Conservation (phyloP, 2,888 invertebrate species). For the Ommatoiulus sabulosus region DNA sequence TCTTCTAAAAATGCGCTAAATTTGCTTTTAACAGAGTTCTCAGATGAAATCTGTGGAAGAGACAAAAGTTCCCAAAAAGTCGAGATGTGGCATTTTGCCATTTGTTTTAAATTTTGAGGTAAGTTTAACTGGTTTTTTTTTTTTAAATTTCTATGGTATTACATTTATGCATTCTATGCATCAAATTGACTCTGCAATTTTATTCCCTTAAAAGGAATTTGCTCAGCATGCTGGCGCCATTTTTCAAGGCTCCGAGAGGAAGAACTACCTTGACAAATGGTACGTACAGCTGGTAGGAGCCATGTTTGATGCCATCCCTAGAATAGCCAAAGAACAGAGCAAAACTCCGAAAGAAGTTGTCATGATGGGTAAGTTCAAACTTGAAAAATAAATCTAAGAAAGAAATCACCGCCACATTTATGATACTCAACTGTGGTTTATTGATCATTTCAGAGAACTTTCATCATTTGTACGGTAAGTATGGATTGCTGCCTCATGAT, state of each 20-base stretch:
- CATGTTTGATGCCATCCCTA: conserved; percentile 84
- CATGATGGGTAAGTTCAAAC: conserved; percentile 78
- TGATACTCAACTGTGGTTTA: conserved; percentile 54
- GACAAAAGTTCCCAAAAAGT: conserved; percentile 77
- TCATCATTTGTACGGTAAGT: conserved; percentile 82
- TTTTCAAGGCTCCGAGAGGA: conserved; percentile 85
- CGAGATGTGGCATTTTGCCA: conserved; percentile 89
- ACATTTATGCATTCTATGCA: too few relatives aligned
- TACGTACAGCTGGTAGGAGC: conserved; percentile 82
- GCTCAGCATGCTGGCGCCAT: conserved; percentile 87
- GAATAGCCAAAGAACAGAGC: conserved; percentile 84
- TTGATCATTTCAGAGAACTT: conserved; percentile 80
- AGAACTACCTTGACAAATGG: conserved; percentile 94
- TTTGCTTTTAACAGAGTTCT: conserved; percentile 27
- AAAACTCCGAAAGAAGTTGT: conserved; percentile 94
- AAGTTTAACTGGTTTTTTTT: conserved; percentile 57
- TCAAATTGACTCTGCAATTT: neutral
- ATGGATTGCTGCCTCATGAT: neutral
- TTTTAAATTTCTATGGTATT: too few relatives aligned
- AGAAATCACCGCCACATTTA: conserved; percentile 59
- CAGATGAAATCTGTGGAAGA: conserved; percentile 79
- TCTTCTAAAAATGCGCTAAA: too few relatives aligned
- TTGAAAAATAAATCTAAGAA: neutral
- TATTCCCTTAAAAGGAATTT: conserved; percentile 75
- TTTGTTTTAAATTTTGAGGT: conserved; percentile 91